Evolutionary conservation across 2,888 invertebrate genomes (phyloP).

Genomic region (Maniola hyperantus): DNA sequence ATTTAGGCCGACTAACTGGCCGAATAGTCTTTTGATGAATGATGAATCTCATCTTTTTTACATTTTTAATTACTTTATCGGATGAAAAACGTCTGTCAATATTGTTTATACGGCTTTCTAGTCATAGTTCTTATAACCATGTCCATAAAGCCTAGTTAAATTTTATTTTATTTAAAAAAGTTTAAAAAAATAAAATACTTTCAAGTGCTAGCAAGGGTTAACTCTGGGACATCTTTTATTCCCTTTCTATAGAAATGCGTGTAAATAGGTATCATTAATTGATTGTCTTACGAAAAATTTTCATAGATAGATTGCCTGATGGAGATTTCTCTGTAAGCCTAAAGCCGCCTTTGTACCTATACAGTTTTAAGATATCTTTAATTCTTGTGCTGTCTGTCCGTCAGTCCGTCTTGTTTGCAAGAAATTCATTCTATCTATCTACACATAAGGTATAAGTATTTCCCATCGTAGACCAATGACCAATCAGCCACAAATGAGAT

Average conservation of each 20-base stretch:
- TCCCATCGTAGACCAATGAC: conserved; percentile 1
- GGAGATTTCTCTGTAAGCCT: no score
- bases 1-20: conserved; percentile 33
- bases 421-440: no score
- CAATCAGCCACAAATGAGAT: not conserved
- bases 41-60: conserved; percentile 37
- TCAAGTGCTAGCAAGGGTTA: not conserved
- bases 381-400: no score
- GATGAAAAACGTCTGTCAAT: conserved; percentile 23
- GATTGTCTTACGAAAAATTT: not conserved
- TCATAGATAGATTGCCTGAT: no score
- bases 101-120: conserved; percentile 19
- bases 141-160: not conserved
- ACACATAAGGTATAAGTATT: no score
- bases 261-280: not conserved
- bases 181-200: no score
- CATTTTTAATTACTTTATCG: conserved; percentile 37
- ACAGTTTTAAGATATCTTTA: no score
- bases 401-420: no score
- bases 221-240: not conserved
- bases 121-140: conserved; percentile 5
- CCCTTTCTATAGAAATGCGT: conserved; percentile 1
- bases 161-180: not conserved
- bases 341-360: no score
- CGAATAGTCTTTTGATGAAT: conserved; percentile 36